Evolutionary conservation across 2,888 invertebrate genomes (phyloP), one percentile per base, ranked within the genome.

Genomic region (Synergus gifuensis): DNA sequence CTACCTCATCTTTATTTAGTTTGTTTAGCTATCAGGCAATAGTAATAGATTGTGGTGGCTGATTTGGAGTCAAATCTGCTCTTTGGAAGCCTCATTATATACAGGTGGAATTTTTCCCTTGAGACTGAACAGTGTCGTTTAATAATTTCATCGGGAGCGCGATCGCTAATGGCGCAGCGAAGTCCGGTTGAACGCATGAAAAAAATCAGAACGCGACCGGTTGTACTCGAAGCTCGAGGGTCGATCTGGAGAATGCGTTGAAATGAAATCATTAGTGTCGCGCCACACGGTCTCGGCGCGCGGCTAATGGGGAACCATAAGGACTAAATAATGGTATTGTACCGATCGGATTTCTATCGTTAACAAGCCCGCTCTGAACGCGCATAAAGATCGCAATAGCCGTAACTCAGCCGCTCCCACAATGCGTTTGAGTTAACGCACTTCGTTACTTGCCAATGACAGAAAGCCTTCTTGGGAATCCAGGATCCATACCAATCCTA

Each of bases 321-420:
- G 83, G 83, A 87, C 87, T 89, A 89, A 91, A 91, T 91, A 91
- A 91, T 91, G 89, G 90, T 88, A 91, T 91, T 91, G 90, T 90
- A 89, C 87, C 86, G 87, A 89, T 89, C 87, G 89, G 88, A 90
- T 90, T 91, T 91, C 90, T 90, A 90, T 91, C 90, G 90, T 91
- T 91, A 91, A 91, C 91, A 91, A 91, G 89, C 86, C 83, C 85
- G 81, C 78, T 79, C 76, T 81, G 79, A 81, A 84, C 85, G 82
- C 86, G 88, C 87, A 88, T 89, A 88, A 89, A 90, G 88, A 88
- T 87, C 84, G 46, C 62, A 83, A 80, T 85, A 85, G 87, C 83
- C 87, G 88, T 89, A 89, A 88, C 87, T 87, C 87, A 87, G 86
- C 88, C 88, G 90, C 89, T 90, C 89, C 89, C 88, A 89, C 88